Base-by-base conservation (phyloP, 2,797 vertebrate species). In the Cynodonichthys magdalenae region DNA sequence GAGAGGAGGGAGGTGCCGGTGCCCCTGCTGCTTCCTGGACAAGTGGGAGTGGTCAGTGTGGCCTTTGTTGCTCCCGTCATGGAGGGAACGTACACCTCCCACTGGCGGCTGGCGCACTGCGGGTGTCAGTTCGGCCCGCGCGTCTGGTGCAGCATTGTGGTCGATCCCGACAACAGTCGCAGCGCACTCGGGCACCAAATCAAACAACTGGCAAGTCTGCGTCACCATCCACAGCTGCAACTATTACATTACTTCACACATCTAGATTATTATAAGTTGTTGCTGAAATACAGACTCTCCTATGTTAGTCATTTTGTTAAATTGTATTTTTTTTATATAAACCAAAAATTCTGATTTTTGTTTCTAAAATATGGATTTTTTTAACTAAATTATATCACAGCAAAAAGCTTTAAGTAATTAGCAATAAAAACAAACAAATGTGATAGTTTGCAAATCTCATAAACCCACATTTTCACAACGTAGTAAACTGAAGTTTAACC, bases 111-210 rank as follows among this genome's bases (percentile, higher is more conserved):
- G 80, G 96, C 96, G 28, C 97, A 99, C 91, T 95, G 92, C 73
- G 95, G 96, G 45, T 95, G 95, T 12, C 97, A 98, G 88, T 99
- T 99, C 78, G 98, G 98, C 61, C 98, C 98, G 1, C 93, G 98
- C 24, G 93, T 99, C 75, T 99, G 98, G 98, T 99, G 97, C 92
- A 99, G 96, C 90, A 97, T 99, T 80, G 93, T 97, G 81, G 97
- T 99, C 76, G 95, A 96, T 75, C 90, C 95, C 17, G 91, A 87
- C 49, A 66, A 92, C 72, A 63, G 87, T 69, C 29, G 75, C 72
- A 91, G 82, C 66, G 20, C 83, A 27, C 53, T 71, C 58, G 52
- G 82, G 54, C 89, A 88, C 58, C 91, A 80, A 81, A 92, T 80
- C 86, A 91, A 89, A 62, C 84, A 87, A 79, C 87, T 92, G 95